Base-by-base conservation (phyloP, 2,113 vertebrate genomes). In the Thryonomys swinderianus region DNA sequence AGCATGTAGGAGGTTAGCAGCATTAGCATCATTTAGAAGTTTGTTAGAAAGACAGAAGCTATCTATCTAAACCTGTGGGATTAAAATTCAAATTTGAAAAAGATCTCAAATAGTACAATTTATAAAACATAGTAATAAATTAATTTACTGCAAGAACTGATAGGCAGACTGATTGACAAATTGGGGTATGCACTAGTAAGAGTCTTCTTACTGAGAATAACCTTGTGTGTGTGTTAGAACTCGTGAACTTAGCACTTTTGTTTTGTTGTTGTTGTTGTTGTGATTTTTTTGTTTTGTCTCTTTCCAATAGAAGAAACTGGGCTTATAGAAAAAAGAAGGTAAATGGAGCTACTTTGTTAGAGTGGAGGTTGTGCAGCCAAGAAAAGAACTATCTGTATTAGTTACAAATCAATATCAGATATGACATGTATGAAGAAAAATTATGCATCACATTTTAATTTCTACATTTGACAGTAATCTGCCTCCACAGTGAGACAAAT, bases 51-150 rank as follows among this genome's bases (percentile, higher is more conserved):
- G 25, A 34, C 16, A 82, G 32, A 62, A 34, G 12, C 6, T 76
- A 55, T 5, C 4, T 76, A 55, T 5, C 4, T 32, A 67, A 7
- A 81, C 8, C 25, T 78, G 20, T 30, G 71, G 69, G 76, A 92
- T 83, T 40, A 81, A 66, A 57, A 89, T n/a, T 87, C 3, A 16
- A 30, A 82, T 76, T 87, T 87, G 61, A 92, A 17, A 27, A 82
- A 59, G 37, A 13, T 59, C 40, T 48, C 14, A 76, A 45, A 82
- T 23, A 18, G 13, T 6, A 51, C 89, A 79, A 59, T 66, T 74
- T 45, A 8, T 66, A 34, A 87, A 48, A 48, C 53, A 30, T 10
- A 66, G 30, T 55, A 21, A 45, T 45, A 64, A 80, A 17, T 81
- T 86, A 80, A 64, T 81, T 84, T 92, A 16, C 8, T 48, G 3